Evolutionary conservation across 1,140 invertebrate genomes (phyloP), one percentile per base, ranked within the genome.

Genomic region (Phthorimaea operculella): DNA sequence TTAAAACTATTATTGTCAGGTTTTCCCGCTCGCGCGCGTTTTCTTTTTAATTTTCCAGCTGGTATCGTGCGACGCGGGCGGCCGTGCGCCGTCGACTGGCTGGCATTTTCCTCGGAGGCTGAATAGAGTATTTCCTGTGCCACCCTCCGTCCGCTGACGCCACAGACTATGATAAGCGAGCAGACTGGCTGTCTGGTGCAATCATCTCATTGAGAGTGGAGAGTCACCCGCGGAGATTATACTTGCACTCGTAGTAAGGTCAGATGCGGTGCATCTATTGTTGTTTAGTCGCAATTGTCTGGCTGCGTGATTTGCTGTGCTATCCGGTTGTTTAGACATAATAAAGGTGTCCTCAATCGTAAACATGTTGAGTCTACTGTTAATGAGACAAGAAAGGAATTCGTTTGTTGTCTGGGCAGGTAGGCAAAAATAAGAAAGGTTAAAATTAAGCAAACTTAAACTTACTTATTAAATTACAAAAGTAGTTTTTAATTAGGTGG

Each of bases 1-100:
- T 61, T 51, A 55, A 59, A 63, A 58, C 33, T 73, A 67, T 77
- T 83, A 80, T 83, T 83, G 77, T 79, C 77, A 71, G 34, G 65
- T 61, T 65, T 78, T 75, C 56, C 60, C 75, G 76, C 76, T 76
- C 70, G 70, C 52, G 45, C 59, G 58, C 59, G 55, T 64, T 57
- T 51, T 50, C 54, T 59, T 49, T 55, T 52, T 16, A 28, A 28
- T 28, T 33, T 18, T 44, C 18, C 36, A 48, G 52, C 14, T 42
- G 50, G 55, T 50, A 54, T 51, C 60, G 63, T 66, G 52, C 52
- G 60, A 21, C 44, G 34, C 63, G 70, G 71, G 66, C 74, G 76
- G 66, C 70, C 58, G 67, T 58, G 58, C 50, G 68, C 64, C 56
- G 59, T 58, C 69, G 66, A 82, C 79, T 82, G 76, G 64, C 76